These are phyloP conservation scores for Atopsyche davidsoni DNA, from an alignment of 1,140 invertebrate genomes.

Conservation along the genomic window DNA sequence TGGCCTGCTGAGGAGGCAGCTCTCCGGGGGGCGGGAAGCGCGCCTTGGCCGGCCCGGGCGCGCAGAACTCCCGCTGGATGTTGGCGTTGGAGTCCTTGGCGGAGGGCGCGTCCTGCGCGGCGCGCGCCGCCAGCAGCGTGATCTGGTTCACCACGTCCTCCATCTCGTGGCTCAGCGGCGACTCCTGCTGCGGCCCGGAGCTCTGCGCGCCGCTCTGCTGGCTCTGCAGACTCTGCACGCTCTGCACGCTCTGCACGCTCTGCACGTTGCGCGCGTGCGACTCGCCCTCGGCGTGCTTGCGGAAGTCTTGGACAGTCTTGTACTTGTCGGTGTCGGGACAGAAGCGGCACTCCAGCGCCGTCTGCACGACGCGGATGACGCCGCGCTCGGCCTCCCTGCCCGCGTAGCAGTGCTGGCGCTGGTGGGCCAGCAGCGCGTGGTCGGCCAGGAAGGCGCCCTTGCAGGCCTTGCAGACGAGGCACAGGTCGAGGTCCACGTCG, in stretches of 20 bases:
- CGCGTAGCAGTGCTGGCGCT: conserved; percentile 58
- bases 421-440: conserved; percentile 65
- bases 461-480: conserved; percentile 81
- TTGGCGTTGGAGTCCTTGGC: conserved; percentile 47
- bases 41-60: conserved; percentile 43
- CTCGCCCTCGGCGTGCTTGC: conserved; percentile 60
- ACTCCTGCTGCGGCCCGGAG: conserved; percentile 42
- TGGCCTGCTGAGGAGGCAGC: conserved; percentile 44
- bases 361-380: conserved; percentile 59
- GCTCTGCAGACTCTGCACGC: conserved; percentile 41
- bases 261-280: conserved; percentile 45
- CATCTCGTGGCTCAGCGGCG: conserved; percentile 69
- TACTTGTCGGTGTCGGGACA: conserved; percentile 60
- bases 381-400: conserved; percentile 58
- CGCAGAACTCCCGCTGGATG: conserved; percentile 41
- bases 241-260: conserved; percentile 49
- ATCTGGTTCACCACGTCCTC: conserved; percentile 79
- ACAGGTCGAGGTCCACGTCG: conserved; percentile 69
- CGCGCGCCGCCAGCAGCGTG: conserved; percentile 65
- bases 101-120: conserved; percentile 49
- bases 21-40: conserved; percentile 49
- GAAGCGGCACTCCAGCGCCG: conserved; percentile 62
- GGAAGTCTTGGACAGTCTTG: conserved; percentile 54
- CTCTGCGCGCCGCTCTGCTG: conserved; percentile 34
- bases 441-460: conserved; percentile 73